These are phyloP conservation scores for Pediacus dermestoides DNA, from an alignment of 2,888 invertebrate species.

Conservation along the genomic window DNA sequence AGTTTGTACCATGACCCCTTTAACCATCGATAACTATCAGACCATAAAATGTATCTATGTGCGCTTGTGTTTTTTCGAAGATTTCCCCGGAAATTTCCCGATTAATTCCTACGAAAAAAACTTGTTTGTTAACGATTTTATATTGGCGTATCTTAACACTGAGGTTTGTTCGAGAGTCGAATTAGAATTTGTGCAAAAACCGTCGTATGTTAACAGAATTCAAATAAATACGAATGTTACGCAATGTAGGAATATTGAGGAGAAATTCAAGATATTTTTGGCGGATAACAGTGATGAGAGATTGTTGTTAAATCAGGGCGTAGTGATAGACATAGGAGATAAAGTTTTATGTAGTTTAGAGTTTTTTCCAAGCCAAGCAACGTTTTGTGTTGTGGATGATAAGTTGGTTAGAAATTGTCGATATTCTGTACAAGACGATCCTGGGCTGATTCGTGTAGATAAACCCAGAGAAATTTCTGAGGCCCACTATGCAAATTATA, in stretches of 20 bases:
- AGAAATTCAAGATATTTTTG: constrained; percentile 54
- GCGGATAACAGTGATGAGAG: constrained; percentile 52
- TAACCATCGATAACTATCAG: constrained; percentile 29
- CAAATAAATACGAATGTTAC: too few relatives aligned
- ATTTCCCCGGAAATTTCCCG: constrained; percentile 24
- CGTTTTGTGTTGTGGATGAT: constrained; percentile 53
- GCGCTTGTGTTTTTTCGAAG: constrained; percentile 41
- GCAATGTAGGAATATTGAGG: constrained; percentile 48
- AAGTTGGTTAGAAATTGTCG: constrained; percentile 55
- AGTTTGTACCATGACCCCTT: constrained; percentile 27
- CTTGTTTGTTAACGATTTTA: too few relatives aligned
- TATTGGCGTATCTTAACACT: too few relatives aligned
- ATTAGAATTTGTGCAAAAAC: too few relatives aligned
- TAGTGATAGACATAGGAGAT: constrained; percentile 51
- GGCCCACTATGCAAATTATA: constrained; percentile 38
- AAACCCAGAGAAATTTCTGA: constrained; percentile 10
- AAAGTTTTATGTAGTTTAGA: constrained; percentile 35
- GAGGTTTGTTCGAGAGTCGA: too few relatives aligned
- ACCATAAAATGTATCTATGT: constrained; percentile 35
- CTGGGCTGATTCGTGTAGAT: too few relatives aligned
- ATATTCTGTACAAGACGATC: constrained; percentile 37
- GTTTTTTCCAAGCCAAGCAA: constrained; percentile 50
- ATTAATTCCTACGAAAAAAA: too few relatives aligned
- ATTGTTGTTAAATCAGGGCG: constrained; percentile 55
- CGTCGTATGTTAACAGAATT: too few relatives aligned